These are phyloP conservation scores for Octodonta nipae DNA, from an alignment of 2,888 invertebrate genomes.

Conservation along the genomic window DNA sequence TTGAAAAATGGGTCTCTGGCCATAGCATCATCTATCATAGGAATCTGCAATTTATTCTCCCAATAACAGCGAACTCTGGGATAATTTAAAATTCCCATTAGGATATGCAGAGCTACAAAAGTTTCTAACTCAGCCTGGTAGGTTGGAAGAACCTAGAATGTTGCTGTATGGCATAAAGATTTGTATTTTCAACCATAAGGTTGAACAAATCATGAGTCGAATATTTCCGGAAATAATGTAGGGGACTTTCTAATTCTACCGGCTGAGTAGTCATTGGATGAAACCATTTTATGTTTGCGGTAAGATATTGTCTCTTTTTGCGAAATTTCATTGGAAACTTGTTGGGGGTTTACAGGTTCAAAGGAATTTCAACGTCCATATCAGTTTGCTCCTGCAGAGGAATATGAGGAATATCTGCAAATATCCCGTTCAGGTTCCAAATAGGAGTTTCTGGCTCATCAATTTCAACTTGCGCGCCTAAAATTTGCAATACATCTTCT, in stretches of 20 bases:
- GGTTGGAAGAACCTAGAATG: background rate
- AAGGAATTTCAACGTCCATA: too few species aligned
- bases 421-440: too few species aligned
- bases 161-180: background rate
- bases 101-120: background rate
- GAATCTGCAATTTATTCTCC: background rate
- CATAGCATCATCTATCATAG: background rate
- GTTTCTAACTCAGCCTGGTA: too few species aligned
- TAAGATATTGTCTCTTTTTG: background rate
- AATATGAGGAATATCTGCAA: too few species aligned
- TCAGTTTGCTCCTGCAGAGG: too few species aligned
- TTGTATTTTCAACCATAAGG: background rate
- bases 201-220: background rate
- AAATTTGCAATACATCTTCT: too few species aligned
- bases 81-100: background rate
- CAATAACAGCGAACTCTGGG: background rate
- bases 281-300: background rate
- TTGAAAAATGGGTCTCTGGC: background rate
- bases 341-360: too few species aligned
- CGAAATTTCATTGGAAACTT: too few species aligned
- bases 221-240: background rate
- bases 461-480: too few species aligned
- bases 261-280: background rate
- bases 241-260: background rate
- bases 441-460: too few species aligned